These are phyloP conservation scores for Conistra vaccinii DNA, from an alignment of 2,888 invertebrate genomes.

Conservation along the genomic window DNA sequence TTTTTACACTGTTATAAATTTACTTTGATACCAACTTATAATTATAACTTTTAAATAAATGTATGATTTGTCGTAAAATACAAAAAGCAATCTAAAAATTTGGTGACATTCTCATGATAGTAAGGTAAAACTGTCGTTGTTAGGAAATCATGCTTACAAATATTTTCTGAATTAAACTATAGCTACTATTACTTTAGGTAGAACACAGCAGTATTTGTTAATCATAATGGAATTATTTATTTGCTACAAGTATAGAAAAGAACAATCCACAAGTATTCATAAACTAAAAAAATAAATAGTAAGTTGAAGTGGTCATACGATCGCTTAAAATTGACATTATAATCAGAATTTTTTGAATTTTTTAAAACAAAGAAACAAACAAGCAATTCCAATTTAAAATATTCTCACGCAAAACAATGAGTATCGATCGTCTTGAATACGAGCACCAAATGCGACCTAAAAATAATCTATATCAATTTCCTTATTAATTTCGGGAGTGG, in stretches of 20 bases:
- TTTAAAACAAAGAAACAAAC: conserved; percentile 28
- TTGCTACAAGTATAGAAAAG: too few relatives aligned
- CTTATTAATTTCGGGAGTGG: conserved; percentile 90
- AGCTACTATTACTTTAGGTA: too few relatives aligned
- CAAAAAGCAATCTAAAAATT: background rate
- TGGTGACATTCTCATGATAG: too few relatives aligned
- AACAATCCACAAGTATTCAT: background rate
- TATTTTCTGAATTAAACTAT: background rate
- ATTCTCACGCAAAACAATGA: conserved; percentile 60
- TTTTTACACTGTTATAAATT: conserved; percentile 23
- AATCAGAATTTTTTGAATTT: background rate
- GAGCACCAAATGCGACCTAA: conserved; percentile 75
- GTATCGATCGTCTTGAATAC: conserved; percentile 60
- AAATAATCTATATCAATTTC: conserved; percentile 89
- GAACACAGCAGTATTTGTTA: background rate
- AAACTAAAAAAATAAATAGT: background rate
- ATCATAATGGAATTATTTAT: background rate
- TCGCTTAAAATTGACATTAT: background rate
- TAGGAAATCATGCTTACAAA: background rate
- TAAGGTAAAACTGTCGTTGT: too few relatives aligned
- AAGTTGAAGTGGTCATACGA: too few relatives aligned
- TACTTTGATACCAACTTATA: background rate
- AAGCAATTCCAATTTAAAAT: conserved; percentile 53
- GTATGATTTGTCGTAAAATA: background rate
- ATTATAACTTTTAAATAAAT: background rate